Evolutionary conservation across 1,140 invertebrate genomes (phyloP).

Genomic region (Euura saliciscinereae): DNA sequence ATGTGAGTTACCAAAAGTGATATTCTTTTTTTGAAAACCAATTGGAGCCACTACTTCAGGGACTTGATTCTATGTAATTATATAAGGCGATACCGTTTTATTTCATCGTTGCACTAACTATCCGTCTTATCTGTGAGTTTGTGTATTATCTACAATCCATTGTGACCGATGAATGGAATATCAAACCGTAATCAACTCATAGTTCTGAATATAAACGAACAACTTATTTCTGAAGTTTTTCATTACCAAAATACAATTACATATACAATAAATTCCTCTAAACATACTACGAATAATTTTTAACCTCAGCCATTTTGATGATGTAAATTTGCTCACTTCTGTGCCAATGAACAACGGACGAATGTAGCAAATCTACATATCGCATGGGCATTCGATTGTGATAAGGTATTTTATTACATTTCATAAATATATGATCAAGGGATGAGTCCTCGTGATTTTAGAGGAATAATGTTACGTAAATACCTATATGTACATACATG

Average conservation of each 20-base stretch:
- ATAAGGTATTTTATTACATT: background rate
- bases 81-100: background rate
- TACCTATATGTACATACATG: background rate
- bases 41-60: background rate
- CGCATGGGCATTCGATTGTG: background rate
- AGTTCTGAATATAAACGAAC: background rate
- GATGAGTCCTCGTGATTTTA: background rate
- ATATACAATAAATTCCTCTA: background rate
- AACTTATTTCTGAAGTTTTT: background rate
- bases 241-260: background rate
- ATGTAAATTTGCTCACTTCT: background rate
- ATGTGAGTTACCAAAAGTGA: conserved; percentile 7
- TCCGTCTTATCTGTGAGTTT: too few species aligned
- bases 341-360: background rate
- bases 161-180: background rate
- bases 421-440: background rate
- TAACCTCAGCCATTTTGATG: background rate
- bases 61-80: background rate
- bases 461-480: background rate
- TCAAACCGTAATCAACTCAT: background rate
- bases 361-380: background rate
- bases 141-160: too few species aligned
- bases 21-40: conserved; percentile 5
- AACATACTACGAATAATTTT: background rate
- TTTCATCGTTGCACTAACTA: background rate